Evolutionary conservation across 2,797 vertebrate species (phyloP).

Genomic region (Sphenodon punctatus): DNA sequence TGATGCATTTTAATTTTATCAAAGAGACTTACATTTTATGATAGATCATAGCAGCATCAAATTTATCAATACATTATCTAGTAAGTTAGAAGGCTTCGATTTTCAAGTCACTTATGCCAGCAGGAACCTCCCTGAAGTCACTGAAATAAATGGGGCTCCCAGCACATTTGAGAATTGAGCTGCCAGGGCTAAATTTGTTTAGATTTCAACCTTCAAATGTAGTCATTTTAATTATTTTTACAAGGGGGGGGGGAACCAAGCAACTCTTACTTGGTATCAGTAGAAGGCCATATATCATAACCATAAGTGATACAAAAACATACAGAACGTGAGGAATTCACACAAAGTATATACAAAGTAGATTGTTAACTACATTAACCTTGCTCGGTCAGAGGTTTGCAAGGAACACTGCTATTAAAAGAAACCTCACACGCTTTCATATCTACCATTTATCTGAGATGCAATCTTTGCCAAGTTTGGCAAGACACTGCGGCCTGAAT

Average conservation of each 20-base stretch:
- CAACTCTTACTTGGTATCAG: neutral
- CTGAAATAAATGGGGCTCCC: too few species aligned
- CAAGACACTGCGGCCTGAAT: slow-evolving; percentile 69
- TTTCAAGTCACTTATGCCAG: too few species aligned
- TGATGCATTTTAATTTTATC: slow-evolving; percentile 22
- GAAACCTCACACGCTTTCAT: neutral
- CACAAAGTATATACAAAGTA: slow-evolving; percentile 54
- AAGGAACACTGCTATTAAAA: slow-evolving; percentile 45
- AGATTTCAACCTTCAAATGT: slow-evolving; percentile 17
- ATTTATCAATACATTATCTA: neutral
- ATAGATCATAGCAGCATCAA: neutral
- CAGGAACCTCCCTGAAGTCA: too few species aligned
- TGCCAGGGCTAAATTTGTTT: slow-evolving; percentile 17
- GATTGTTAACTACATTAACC: slow-evolving; percentile 62
- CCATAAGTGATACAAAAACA: slow-evolving; percentile 57
- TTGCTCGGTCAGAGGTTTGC: slow-evolving; percentile 63
- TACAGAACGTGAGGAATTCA: slow-evolving; percentile 55
- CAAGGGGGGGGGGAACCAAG: neutral
- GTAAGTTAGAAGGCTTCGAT: too few species aligned
- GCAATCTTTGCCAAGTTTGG: slow-evolving; percentile 66
- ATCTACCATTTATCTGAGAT: slow-evolving; percentile 65
- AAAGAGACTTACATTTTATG: neutral
- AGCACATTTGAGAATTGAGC: too few species aligned
- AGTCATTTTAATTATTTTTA: slow-evolving; percentile 43
- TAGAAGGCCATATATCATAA: slow-evolving; percentile 24